Evolutionary conservation across 35 echinoderm and acorn worm genomes (phyloP).

Genomic region (Stichopus chloronotus): DNA sequence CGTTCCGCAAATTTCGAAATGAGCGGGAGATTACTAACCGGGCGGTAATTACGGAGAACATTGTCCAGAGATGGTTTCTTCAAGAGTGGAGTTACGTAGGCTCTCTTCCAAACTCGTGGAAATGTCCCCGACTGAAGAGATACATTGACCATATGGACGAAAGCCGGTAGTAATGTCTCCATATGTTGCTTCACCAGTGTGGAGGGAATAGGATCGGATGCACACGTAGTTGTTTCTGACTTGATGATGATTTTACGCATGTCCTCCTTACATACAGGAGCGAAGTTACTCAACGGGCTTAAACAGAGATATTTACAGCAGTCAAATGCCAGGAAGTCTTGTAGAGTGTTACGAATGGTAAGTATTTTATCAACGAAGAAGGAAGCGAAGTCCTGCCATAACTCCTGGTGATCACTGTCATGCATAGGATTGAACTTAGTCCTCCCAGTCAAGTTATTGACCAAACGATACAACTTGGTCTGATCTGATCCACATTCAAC

Average conservation of each 20-base stretch:
- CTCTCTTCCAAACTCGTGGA: neutral
- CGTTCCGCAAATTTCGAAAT: constrained; percentile 17
- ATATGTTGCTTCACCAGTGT: constrained; percentile 28
- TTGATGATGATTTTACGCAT: neutral
- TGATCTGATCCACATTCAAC: constrained; percentile 6
- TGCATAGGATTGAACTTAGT: too few relatives aligned
- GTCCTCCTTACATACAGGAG: neutral
- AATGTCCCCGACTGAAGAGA: neutral
- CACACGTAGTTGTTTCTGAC: neutral
- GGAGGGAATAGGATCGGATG: neutral
- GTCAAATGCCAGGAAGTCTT: neutral
- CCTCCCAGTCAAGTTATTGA: neutral
- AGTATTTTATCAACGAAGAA: neutral
- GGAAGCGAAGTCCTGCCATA: neutral
- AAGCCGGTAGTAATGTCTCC: neutral
- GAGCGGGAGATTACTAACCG: constrained; percentile 25
- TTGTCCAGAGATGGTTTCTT: neutral
- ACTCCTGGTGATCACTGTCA: too few relatives aligned
- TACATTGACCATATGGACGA: constrained; percentile 1
- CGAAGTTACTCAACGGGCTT: neutral
- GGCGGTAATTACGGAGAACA: neutral
- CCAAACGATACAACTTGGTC: neutral
- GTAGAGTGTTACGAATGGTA: neutral
- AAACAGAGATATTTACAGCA: neutral
- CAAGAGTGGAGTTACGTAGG: constrained; percentile 6